These are phyloP conservation scores for Trichonephila inaurata DNA, from an alignment of 1,140 invertebrate genomes.

Conservation along the genomic window DNA sequence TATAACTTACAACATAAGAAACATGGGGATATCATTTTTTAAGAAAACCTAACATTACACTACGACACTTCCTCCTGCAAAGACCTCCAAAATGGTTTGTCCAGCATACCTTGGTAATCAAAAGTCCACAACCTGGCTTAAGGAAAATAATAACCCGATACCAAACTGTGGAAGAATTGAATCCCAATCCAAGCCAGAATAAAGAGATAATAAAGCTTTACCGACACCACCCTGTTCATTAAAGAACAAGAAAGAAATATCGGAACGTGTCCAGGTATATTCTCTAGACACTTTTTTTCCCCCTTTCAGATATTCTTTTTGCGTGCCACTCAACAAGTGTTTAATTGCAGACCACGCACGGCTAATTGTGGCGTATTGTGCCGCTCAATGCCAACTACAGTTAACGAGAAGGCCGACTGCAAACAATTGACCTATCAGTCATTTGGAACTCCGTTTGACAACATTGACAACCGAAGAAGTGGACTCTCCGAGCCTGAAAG, in stretches of 20 bases:
- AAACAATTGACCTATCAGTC: slow-evolving; percentile 65
- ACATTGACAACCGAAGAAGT: neutral
- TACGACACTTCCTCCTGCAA: no score
- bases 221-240: slow-evolving; percentile 30
- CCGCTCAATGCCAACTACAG: slow-evolving; percentile 54
- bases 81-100: no score
- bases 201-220: neutral
- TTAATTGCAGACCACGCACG: slow-evolving; percentile 41
- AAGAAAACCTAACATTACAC: no score
- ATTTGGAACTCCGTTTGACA: slow-evolving; percentile 21
- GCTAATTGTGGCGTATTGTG: slow-evolving; percentile 54
- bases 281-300: neutral
- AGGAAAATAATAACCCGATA: neutral
- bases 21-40: no score
- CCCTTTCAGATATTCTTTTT: neutral
- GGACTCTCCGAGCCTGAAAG: neutral
- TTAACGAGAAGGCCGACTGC: slow-evolving; percentile 40
- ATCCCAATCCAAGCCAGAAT: neutral
- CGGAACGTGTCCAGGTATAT: neutral
- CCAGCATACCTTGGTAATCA: neutral
- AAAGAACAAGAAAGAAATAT: neutral
- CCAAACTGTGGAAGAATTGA: neutral
- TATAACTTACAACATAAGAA: no score
- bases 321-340: neutral
- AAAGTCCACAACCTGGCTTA: neutral